These are phyloP conservation scores for Oreochromis tanganicae DNA, from an alignment of 2,113 vertebrate species.

Conservation along the genomic window DNA sequence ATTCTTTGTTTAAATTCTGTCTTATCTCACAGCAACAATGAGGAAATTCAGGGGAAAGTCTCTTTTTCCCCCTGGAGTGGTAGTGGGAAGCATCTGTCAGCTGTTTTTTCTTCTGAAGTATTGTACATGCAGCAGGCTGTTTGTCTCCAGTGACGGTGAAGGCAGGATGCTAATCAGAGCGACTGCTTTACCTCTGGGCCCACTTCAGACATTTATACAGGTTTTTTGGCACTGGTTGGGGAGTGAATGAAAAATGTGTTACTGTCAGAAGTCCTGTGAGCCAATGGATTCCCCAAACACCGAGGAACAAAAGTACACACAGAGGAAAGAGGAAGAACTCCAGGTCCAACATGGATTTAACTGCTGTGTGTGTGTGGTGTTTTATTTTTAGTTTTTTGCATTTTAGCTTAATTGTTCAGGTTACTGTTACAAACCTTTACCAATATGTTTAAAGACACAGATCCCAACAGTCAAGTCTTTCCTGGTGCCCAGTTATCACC, in stretches of 20 bases:
- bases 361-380: rapidly evolving
- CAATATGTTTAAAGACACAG: background rate
- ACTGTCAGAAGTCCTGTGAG: background rate
- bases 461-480: background rate
- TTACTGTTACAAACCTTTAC: rapidly evolving
- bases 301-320: background rate
- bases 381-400: background rate
- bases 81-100: background rate
- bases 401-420: background rate
- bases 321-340: background rate
- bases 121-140: background rate
- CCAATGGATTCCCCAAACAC: background rate
- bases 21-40: background rate
- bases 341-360: background rate
- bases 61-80: background rate
- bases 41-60: background rate
- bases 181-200: background rate
- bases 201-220: background rate
- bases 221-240: background rate
- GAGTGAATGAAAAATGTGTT: background rate
- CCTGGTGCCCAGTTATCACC: background rate
- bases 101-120: background rate
- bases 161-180: background rate
- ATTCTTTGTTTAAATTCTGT: background rate
- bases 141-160: background rate